A percentile compares a stretch with the other conserved stretches of the same genome.
Evolutionary conservation across 2,797 vertebrate genomes (phyloP).

Genomic region (Apogon hyalosoma): DNA sequence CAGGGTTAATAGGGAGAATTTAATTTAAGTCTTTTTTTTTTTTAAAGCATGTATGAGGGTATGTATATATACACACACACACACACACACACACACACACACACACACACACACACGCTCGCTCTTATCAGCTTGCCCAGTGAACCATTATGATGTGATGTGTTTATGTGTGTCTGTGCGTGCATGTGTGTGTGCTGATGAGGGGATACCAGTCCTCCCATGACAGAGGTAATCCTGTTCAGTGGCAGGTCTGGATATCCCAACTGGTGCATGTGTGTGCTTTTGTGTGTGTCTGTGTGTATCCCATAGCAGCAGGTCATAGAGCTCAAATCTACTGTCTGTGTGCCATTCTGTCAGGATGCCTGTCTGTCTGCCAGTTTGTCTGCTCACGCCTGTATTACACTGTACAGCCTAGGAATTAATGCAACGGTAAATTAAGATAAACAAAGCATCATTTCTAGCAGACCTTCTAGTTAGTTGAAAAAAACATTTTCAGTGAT

Average conservation of each 20-base stretch:
- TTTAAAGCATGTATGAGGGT: too few relatives aligned
- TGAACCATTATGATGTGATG: constrained; percentile 66
- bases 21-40: too few relatives aligned
- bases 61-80: constrained; percentile 14
- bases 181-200: constrained; percentile 59
- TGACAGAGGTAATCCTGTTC: constrained; percentile 80
- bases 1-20: too few relatives aligned
- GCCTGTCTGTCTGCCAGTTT: constrained; percentile 31
- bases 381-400: constrained; percentile 26
- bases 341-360: constrained; percentile 40
- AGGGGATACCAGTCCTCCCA: constrained; percentile 78
- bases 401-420: background rate
- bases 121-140: constrained; percentile 72
- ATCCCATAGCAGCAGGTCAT: constrained; percentile 63
- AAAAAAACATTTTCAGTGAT: too few relatives aligned
- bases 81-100: constrained; percentile 7
- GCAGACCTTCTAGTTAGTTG: too few relatives aligned
- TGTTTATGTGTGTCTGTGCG: constrained; percentile 19
- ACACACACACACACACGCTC: constrained; percentile 42
- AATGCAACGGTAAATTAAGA: background rate
- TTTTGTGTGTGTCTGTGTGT: constrained; percentile 41
- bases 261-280: constrained; percentile 51
- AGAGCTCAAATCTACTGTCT: constrained; percentile 65
- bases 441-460: too few relatives aligned
- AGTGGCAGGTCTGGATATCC: constrained; percentile 76